These are phyloP conservation scores for Chondrilla cf. caribensis DNA, from an alignment of 37 sponge, comb jelly and placozoan species.

Conservation along the genomic window DNA sequence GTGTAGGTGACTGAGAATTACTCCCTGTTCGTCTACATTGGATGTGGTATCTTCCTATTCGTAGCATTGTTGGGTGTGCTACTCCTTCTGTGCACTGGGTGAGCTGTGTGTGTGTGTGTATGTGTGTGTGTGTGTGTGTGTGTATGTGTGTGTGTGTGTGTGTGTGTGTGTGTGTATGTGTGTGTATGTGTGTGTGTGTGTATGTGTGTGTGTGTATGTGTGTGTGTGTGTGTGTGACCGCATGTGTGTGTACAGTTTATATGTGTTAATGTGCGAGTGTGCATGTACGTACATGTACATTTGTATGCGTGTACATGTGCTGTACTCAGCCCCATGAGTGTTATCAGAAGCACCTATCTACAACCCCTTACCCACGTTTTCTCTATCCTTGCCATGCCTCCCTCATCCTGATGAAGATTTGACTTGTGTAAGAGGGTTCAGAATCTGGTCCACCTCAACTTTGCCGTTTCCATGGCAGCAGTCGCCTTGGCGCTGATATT, in stretches of 20 bases:
- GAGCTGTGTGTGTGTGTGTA: no score
- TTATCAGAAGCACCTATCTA: no score
- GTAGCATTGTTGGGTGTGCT: neutral
- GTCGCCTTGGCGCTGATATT: neutral
- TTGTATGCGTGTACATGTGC: neutral
- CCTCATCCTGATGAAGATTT: neutral
- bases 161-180: no score
- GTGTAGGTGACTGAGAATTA: neutral
- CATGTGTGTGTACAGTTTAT: no score
- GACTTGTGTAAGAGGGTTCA: neutral
- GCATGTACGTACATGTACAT: no score
- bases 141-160: no score
- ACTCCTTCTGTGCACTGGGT: neutral
- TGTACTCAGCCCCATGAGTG: neutral
- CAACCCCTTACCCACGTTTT: neutral
- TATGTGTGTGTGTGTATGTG: neutral
- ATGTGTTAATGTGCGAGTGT: no score
- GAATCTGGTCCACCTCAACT: neutral
- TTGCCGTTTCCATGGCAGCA: conserved; percentile 10
- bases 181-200: neutral
- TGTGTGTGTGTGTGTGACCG: no score
- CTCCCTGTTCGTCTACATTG: neutral
- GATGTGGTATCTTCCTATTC: neutral
- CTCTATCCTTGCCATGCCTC: neutral
- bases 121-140: no score